Percentiles rank a stretch among this genome's conserved stretches.
Conservation (phyloP, 30 jellyfish, hydroid and myxozoan species). For the Catostylus mosaicus region DNA sequence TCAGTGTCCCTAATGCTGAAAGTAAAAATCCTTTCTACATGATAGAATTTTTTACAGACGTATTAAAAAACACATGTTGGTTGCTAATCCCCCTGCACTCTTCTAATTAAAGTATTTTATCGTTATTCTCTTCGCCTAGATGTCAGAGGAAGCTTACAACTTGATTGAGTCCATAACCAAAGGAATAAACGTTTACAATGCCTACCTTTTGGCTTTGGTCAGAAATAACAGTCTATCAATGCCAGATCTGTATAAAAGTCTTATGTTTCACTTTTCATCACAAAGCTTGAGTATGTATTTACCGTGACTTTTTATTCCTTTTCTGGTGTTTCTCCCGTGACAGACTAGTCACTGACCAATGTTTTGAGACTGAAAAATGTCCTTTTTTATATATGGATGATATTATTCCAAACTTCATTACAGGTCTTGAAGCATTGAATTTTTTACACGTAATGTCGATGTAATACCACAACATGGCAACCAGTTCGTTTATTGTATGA, state of each 20-base stretch:
- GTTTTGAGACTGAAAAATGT: too few relatives aligned
- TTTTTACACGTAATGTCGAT: too few relatives aligned
- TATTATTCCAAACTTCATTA: too few relatives aligned
- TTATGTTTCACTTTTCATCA: background rate
- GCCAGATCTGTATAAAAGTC: slow-evolving; percentile 62
- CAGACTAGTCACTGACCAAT: too few relatives aligned
- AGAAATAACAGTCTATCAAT: slow-evolving; percentile 41
- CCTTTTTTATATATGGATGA: too few relatives aligned
- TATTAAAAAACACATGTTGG: background rate
- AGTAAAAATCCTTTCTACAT: too few relatives aligned
- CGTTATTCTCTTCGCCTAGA: slow-evolving; percentile 25
- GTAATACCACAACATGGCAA: too few relatives aligned
- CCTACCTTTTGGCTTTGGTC: slow-evolving; percentile 40
- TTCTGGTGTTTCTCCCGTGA: too few relatives aligned
- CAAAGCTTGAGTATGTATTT: slow-evolving; percentile 47
- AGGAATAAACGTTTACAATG: slow-evolving; percentile 38
- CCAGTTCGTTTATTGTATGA: too few relatives aligned
- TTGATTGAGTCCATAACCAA: slow-evolving; percentile 35
- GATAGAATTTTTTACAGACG: background rate
- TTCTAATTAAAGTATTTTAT: background rate
- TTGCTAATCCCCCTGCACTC: background rate
- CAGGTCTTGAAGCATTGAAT: too few relatives aligned
- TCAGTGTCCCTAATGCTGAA: too few relatives aligned
- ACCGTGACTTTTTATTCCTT: background rate
- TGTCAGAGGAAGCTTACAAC: slow-evolving; percentile 27